phyloP scores from a whole-genome alignment of 2,888 invertebrate species.

The Drosophila dives region DNA sequence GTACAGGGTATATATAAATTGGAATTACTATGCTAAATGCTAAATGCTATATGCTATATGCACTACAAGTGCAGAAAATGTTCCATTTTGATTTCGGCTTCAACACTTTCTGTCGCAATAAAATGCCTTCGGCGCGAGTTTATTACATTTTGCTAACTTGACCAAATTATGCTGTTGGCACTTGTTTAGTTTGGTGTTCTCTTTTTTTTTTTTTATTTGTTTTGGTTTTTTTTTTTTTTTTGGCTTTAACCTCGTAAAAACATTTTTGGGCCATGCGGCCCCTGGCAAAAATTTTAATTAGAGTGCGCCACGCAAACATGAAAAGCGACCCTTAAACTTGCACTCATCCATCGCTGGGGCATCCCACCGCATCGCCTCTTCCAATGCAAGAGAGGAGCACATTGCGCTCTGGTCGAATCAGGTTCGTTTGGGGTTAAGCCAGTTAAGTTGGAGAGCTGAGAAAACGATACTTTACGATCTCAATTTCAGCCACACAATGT shows the following conservation, averaged over 20 bases:
- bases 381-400: neutral
- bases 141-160: slow-evolving; percentile 67
- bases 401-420: neutral
- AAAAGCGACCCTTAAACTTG: slow-evolving; percentile 20
- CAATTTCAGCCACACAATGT: slow-evolving; percentile 63
- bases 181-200: slow-evolving; percentile 47
- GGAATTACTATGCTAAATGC: neutral
- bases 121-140: slow-evolving; percentile 56
- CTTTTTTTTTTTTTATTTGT: neutral
- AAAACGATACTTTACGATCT: slow-evolving; percentile 66
- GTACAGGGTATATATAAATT: neutral
- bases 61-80: neutral
- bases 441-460: slow-evolving; percentile 29
- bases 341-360: slow-evolving; percentile 5
- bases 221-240: slow-evolving; percentile 11
- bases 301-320: slow-evolving; percentile 72
- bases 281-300: slow-evolving; percentile 73
- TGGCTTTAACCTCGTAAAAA: slow-evolving; percentile 55
- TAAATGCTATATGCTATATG: neutral
- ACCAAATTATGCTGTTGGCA: slow-evolving; percentile 63
- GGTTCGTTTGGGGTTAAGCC: neutral
- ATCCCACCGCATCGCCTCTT: neutral
- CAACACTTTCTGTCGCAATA: slow-evolving; percentile 29
- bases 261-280: slow-evolving; percentile 52
- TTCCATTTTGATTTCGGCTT: neutral